phyloP scores from a whole-genome alignment of 2,888 invertebrate species.

The Tenthredo scrophulariae region DNA sequence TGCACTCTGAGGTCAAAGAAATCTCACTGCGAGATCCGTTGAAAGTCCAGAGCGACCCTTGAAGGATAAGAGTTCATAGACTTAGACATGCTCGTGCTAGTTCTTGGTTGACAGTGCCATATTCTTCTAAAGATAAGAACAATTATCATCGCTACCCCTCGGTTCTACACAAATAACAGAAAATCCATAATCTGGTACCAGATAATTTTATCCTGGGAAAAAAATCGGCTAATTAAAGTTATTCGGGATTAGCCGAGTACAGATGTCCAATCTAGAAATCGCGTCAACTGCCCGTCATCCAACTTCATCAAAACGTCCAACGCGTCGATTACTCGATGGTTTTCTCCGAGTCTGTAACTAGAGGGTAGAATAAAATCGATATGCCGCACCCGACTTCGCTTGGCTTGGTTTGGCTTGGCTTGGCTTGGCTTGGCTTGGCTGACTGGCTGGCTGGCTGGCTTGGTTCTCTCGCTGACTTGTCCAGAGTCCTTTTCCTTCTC shows the following conservation, averaged over 20 bases:
- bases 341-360: conserved; percentile 48
- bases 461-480: conserved; percentile 53
- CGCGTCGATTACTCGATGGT: conserved; percentile 44
- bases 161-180: not conserved
- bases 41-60: not conserved
- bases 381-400: conserved; percentile 68
- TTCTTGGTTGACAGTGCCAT: not conserved
- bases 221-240: not conserved
- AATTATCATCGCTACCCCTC: not conserved
- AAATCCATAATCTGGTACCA: not conserved
- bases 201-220: not conserved
- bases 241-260: not conserved
- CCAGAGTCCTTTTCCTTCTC: conserved; percentile 59
- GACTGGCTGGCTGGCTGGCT: conserved; percentile 57
- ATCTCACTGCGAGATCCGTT: not conserved
- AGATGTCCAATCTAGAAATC: not conserved
- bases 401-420: conserved; percentile 50
- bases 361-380: conserved; percentile 75
- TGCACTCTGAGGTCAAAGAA: not conserved
- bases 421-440: conserved; percentile 45
- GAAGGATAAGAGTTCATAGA: not conserved
- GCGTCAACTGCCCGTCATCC: not conserved
- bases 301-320: conserved; percentile 32
- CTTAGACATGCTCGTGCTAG: not conserved
- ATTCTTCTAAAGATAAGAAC: not conserved